A percentile compares a stretch with the other conserved stretches of the same genome.
These are phyloP conservation scores for Matsumurasca onukii DNA, from an alignment of 1,140 invertebrate species.

Conservation along the genomic window DNA sequence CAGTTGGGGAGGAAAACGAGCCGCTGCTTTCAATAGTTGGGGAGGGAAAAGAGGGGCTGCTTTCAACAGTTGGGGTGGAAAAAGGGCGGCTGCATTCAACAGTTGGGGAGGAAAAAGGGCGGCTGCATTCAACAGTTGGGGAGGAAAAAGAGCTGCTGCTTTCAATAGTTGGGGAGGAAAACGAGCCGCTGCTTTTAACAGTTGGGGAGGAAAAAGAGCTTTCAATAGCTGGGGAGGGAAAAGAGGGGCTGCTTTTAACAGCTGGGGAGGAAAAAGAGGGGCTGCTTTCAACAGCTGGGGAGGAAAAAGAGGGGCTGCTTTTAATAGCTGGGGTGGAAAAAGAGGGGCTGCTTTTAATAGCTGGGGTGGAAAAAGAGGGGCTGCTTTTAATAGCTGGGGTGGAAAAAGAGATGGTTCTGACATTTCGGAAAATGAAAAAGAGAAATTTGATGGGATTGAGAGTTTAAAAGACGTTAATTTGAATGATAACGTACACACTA, in stretches of 20 bases:
- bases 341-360: too few relatives aligned
- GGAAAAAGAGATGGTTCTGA: too few relatives aligned
- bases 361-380: slow-evolving; percentile 13
- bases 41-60: slow-evolving; percentile 23
- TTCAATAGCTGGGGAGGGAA: slow-evolving; percentile 33
- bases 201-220: slow-evolving; percentile 45
- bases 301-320: slow-evolving; percentile 37
- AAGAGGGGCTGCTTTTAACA: slow-evolving; percentile 21
- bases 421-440: too few relatives aligned
- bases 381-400: slow-evolving; percentile 32
- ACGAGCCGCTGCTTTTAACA: slow-evolving; percentile 36
- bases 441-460: too few relatives aligned
- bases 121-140: slow-evolving; percentile 40
- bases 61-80: slow-evolving; percentile 27
- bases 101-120: slow-evolving; percentile 38
- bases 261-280: slow-evolving; percentile 27
- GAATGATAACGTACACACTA: too few relatives aligned
- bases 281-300: slow-evolving; percentile 35
- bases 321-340: slow-evolving; percentile 35
- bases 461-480: too few relatives aligned
- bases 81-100: slow-evolving; percentile 29
- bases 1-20: slow-evolving; percentile 33
- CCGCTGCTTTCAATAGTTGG: slow-evolving; percentile 16
- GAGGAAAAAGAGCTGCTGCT: slow-evolving; percentile 30
- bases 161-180: slow-evolving; percentile 36